Evolutionary conservation across 2,113 vertebrate genomes (phyloP), one percentile per base, ranked within the genome.

Genomic region (Brachionichthys hirsutus): DNA sequence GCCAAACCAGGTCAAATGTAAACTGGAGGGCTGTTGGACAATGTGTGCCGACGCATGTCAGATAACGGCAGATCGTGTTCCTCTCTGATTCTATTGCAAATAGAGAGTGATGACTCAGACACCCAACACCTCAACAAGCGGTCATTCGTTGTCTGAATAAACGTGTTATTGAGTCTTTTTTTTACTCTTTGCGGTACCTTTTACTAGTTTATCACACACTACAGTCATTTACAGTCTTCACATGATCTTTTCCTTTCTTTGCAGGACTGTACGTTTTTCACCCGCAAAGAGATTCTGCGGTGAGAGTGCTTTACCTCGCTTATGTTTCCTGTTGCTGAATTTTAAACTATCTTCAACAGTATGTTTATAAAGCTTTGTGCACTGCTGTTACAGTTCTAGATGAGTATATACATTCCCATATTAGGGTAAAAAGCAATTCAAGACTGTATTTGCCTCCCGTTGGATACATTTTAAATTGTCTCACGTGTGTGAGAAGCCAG

Each of bases 241-340:
- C 13, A 9, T 49, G 9, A 2, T 58, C 9, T 67, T 81, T 75
- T 83, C 76, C 6, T 78, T 61, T 85, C 40, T 54, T 88, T 85
- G 53, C 91, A 99, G 97, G 97, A 99, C 72, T 99, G 97, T 66
- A 97, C 95, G 0, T 99, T 98, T 90, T 99, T 98, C 86, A 98
- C 96, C 41, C 93, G 96, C 47, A 98, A 98, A 80, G 97, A 98
- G 90, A 98, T 99, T 68, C 94, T 99, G 82, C 90, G 95, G 97
- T 99, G 89, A 96, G 69, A 50, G 0, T 19, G 24, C 8, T 38
- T 38, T 38, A 38, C 36, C 36, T 12, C 12, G 1, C 36, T 38
- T 10, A 38, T 10, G 3, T 38, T 7, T 12, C 9, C 36, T 12
- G 10, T 12, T 10, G 9, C 10, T 12, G 8, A 38, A 3, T 38